phyloP scores from a whole-genome alignment of 2,888 invertebrate genomes.

The Incurvaria masculella region DNA sequence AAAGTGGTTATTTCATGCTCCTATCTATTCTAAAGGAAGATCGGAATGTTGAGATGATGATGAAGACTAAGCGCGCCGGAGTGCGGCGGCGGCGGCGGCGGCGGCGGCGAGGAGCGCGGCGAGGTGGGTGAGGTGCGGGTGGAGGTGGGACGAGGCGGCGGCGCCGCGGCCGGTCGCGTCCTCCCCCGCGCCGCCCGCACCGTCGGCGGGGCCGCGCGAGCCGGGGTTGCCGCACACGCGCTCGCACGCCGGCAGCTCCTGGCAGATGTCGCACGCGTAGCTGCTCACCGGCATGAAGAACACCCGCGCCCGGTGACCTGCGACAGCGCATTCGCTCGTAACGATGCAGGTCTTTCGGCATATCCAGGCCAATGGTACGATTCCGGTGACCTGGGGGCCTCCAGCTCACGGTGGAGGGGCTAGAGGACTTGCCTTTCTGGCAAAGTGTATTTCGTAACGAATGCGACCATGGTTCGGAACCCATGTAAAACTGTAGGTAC shows the following conservation, averaged over 20 bases:
- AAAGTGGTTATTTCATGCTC: no score
- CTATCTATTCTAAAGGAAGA: no score
- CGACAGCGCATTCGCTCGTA: constrained; percentile 15
- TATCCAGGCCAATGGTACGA: neutral
- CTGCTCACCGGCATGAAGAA: constrained; percentile 73
- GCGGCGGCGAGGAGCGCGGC: constrained; percentile 3
- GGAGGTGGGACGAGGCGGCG: neutral
- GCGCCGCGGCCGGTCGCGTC: neutral
- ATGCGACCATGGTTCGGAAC: no score
- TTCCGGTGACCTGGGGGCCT: no score
- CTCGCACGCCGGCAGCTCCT: constrained; percentile 47
- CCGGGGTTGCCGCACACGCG: constrained; percentile 36
- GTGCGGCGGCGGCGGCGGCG: no score
- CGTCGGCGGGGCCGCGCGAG: constrained; percentile 20
- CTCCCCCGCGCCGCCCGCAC: constrained; percentile 8
- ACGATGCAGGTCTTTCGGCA: no score
- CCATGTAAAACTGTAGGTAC: no score
- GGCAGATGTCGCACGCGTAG: constrained; percentile 81
- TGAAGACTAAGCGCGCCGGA: no score
- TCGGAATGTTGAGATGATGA: no score
- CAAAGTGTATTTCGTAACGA: no score
- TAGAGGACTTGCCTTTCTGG: no score
- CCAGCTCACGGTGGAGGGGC: no score
- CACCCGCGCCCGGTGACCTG: constrained; percentile 77
- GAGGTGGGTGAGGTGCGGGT: neutral